Base-by-base conservation (phyloP, 2,797 vertebrate species). In the Bovichtus variegatus region DNA sequence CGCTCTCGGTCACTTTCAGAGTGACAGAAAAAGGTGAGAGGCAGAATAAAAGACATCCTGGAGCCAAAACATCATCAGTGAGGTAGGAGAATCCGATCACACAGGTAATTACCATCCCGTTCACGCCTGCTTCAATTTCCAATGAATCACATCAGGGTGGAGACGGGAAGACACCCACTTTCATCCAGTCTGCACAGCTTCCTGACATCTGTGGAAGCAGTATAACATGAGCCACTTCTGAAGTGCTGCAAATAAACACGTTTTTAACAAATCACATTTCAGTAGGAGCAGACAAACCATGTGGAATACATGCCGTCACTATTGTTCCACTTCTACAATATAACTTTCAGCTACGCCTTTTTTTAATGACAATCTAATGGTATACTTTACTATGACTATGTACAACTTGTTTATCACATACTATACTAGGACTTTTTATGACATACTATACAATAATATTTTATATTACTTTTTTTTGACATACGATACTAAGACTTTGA, bases 1-100 rank as follows among this genome's bases (percentile, higher is more conserved):
- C 47, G 3, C 71, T 77, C 34, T 92, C 81, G 50, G 46, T 92
- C 89, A 85, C 62, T 72, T 80, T 88, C 87, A 71, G 44, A 44
- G 62, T 50, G 69, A 74, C 73, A 80, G 40, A 62, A 76, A 68
- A 51, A 51, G 44, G 25, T 25, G 27, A 75, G 74, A 31, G n/a
- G 46, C 38, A 69, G 72, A 78, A 74, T 63, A 74, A 81, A 85
- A 83, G 76, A 54, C 59, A 65, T 85, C 74, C 61, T 50, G 41
- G 36, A 85, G 65, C 55, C 77, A 43, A 67, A 74, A n/a, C n/a
- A n/a, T n/a, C 76, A 78, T 62, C 74, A 43, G 50, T n/a, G 69
- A 78, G 12, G 58, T 38, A 71, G 27, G 71, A 54, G 47, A 82
- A 84, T 81, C 61, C 46, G 76, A 79, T 87, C 80, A 57, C 54